Percentiles rank a stretch among this genome's conserved stretches.
These are phyloP conservation scores for Drosophila mimetica DNA, from an alignment of 2,888 invertebrate species.

Conservation along the genomic window DNA sequence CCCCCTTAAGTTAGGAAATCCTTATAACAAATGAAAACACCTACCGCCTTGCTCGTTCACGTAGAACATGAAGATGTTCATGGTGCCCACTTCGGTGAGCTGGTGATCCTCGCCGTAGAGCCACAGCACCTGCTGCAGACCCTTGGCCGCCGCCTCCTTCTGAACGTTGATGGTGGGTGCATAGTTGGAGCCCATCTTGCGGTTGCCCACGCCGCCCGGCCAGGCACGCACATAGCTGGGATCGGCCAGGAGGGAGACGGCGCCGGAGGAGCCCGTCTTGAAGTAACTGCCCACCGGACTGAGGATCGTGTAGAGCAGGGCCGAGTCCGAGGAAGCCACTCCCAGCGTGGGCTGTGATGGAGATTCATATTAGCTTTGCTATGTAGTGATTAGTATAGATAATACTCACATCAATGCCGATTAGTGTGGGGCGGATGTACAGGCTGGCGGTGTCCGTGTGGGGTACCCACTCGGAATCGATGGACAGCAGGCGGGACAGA, in stretches of 20 bases:
- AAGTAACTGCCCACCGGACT: constrained; percentile 98
- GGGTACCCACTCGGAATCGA: constrained; percentile 99
- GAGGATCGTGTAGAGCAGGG: constrained; percentile 94
- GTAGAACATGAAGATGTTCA: constrained; percentile 97
- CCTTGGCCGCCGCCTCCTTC: constrained; percentile 89
- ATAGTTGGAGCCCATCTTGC: constrained; percentile 98
- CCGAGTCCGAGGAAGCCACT: constrained; percentile 93
- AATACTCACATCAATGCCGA: constrained; percentile 95
- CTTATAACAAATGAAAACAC: constrained; percentile 26
- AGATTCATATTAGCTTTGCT: constrained; percentile 7
- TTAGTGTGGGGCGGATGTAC: constrained; percentile 97
- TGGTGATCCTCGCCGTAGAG: constrained; percentile 96
- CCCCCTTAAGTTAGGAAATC: too few species aligned
- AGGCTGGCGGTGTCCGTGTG: constrained; percentile 94
- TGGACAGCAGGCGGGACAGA: constrained; percentile 91
- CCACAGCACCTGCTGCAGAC: constrained; percentile 98
- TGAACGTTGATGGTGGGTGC: constrained; percentile 94
- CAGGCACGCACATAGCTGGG: constrained; percentile 94
- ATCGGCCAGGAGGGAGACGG: constrained; percentile 96
- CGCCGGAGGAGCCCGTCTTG: constrained; percentile 87
- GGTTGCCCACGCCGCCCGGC: constrained; percentile 97
- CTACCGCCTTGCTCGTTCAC: constrained; percentile 95
- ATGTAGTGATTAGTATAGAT: background rate
- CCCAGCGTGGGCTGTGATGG: constrained; percentile 93
- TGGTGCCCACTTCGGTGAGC: constrained; percentile 98